Base-by-base conservation (phyloP, 2,888 invertebrate genomes). In the Rhagonycha lutea region DNA sequence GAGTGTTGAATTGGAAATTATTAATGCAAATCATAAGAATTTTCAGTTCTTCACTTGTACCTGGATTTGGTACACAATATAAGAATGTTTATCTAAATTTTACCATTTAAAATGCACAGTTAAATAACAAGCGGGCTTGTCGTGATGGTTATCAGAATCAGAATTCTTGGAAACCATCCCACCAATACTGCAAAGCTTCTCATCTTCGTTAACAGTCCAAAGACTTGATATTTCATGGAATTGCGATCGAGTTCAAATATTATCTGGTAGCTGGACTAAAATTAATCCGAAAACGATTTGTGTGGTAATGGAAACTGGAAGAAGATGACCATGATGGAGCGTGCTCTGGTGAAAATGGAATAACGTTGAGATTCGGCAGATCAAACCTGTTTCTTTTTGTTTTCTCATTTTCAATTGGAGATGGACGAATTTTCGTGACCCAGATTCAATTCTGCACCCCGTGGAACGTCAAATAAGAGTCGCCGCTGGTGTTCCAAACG, bases 91-190 rank as follows among this genome's bases (percentile, higher is more conserved):
- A 47, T 47, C 47, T 47, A n/a, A 47, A 47, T 7, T 47, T 47
- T 69, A 69, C 69, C 32, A 2, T 23, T 47, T 71, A 68, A 74
- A 68, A 61, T 70, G 32, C 60, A 60, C 65, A 69, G 68, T 63
- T 28, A 69, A 69, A 70, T 14, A 65, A 32, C 32, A 65, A 70
- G 69, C 14, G 26, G 32, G 24, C 61, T 7, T 24, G 14, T 47
- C 23, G 8, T 14, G 68, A 14, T 18, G 60, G 68, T 28, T 68
- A 72, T 67, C 65, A 14, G 28, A 24, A 72, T 67, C 65, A 14
- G 28, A 24, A 14, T 12, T 68, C 28, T 23, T 60, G 72, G 72
- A 72, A 72, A 67, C 68, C 14, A 24, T 65, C 67, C 47, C 68
- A 47, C 47, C 47, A 47, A 7, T 7, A 47, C 47, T 47, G 47